Conservation (phyloP, 2,113 vertebrate species). For the Catharus bicknelli region DNA sequence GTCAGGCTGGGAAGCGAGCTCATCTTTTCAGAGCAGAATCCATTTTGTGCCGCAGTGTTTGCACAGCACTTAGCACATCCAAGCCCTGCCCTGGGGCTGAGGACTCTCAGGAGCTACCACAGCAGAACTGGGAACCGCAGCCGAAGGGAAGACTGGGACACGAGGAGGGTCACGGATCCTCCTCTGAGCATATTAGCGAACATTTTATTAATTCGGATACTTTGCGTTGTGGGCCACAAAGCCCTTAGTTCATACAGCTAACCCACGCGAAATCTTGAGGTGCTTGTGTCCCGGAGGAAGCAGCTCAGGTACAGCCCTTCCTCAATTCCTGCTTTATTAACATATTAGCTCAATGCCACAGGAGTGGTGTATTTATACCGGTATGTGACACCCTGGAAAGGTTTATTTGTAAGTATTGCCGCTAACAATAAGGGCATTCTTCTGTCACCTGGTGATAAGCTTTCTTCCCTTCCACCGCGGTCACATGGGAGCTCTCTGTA, state of each 20-base stretch:
- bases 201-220: neutral
- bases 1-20: neutral
- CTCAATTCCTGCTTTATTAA: neutral
- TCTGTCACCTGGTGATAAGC: constrained; percentile 36
- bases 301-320: neutral
- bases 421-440: constrained; percentile 40
- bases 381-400: neutral
- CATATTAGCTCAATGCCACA: neutral
- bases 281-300: neutral
- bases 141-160: neutral
- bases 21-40: constrained; percentile 13
- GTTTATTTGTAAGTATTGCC: constrained; percentile 25
- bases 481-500: constrained; percentile 35
- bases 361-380: neutral
- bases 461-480: neutral
- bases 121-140: neutral
- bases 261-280: neutral
- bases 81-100: neutral
- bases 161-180: neutral
- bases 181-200: neutral
- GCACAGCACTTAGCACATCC: neutral
- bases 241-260: neutral
- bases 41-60: constrained; percentile 21
- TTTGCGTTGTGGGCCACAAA: neutral
- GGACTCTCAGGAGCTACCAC: neutral